phyloP scores from a whole-genome alignment of 1,140 invertebrate genomes.

The Medauroidea extradentata region DNA sequence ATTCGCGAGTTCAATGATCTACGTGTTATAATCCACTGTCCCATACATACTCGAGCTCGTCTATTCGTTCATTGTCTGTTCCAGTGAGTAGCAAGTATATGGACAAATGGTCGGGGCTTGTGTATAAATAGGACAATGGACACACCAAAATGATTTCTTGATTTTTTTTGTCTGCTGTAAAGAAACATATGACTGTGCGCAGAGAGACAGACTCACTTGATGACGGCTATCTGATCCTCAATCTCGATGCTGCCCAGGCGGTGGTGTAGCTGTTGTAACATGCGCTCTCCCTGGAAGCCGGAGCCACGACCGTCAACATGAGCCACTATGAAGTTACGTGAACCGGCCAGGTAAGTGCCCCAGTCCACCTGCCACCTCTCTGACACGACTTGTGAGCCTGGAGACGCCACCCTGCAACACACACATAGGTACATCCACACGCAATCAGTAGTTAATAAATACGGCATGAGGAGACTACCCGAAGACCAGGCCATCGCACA shows the following conservation, averaged over 20 bases:
- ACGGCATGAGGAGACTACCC: too few relatives aligned
- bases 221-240: slow-evolving; percentile 42
- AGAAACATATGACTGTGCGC: too few relatives aligned
- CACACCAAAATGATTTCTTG: too few relatives aligned
- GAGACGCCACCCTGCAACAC: slow-evolving; percentile 59
- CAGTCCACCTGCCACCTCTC: slow-evolving; percentile 68
- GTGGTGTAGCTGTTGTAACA: slow-evolving; percentile 67
- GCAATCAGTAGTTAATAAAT: slow-evolving; percentile 6
- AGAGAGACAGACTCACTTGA: slow-evolving; percentile 30
- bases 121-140: too few relatives aligned
- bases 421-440: too few relatives aligned
- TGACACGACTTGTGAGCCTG: slow-evolving; percentile 69
- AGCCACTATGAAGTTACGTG: slow-evolving; percentile 70
- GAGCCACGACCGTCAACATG: slow-evolving; percentile 76
- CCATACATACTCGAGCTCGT: too few relatives aligned
- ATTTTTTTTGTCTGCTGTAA: too few relatives aligned
- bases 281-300: slow-evolving; percentile 68
- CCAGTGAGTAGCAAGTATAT: too few relatives aligned
- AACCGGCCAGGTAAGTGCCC: slow-evolving; percentile 70
- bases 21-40: too few relatives aligned
- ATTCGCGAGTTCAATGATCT: too few relatives aligned
- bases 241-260: slow-evolving; percentile 49
- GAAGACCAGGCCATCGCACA: not conserved
- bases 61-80: too few relatives aligned
- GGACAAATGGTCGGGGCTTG: too few relatives aligned